Evolutionary conservation across 2,113 vertebrate species (phyloP).

Genomic region (Heloderma charlesbogerti): DNA sequence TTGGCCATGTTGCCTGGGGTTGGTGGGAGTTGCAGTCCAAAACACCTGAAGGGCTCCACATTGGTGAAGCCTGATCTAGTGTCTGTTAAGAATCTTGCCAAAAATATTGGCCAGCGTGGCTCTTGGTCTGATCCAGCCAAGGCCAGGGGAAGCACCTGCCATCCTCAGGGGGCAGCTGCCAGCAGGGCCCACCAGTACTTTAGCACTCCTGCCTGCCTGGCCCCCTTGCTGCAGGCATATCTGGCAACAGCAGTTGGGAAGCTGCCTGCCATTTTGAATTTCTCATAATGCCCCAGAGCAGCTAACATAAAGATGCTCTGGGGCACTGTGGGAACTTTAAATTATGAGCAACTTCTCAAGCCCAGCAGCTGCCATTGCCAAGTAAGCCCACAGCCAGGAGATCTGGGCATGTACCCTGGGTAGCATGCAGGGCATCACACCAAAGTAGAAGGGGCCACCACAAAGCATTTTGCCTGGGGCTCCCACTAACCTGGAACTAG

Average conservation of each 20-base stretch:
- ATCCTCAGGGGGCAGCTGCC: too few relatives aligned
- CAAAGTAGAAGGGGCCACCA: too few relatives aligned
- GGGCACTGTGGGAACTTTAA: background rate
- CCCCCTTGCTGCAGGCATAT: background rate
- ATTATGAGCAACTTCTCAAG: background rate
- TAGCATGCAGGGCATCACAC: too few relatives aligned
- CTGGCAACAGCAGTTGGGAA: background rate
- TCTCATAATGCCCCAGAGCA: background rate
- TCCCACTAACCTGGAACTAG: background rate
- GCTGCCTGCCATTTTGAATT: background rate
- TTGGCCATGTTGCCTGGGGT: too few relatives aligned
- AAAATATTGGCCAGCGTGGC: background rate
- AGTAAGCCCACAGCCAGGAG: background rate
- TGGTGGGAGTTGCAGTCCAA: too few relatives aligned
- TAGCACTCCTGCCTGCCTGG: background rate
- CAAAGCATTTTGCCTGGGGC: background rate
- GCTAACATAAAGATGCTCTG: background rate
- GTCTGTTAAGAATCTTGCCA: background rate
- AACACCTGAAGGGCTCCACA: too few relatives aligned
- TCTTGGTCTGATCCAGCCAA: background rate
- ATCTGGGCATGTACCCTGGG: too few relatives aligned
- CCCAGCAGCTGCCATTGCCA: background rate
- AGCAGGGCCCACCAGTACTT: background rate
- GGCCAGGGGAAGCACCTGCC: too few relatives aligned
- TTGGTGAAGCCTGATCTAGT: too few relatives aligned